These are phyloP conservation scores for Synergus laeviventris DNA, from an alignment of 2,888 invertebrate genomes.

Conservation along the genomic window DNA sequence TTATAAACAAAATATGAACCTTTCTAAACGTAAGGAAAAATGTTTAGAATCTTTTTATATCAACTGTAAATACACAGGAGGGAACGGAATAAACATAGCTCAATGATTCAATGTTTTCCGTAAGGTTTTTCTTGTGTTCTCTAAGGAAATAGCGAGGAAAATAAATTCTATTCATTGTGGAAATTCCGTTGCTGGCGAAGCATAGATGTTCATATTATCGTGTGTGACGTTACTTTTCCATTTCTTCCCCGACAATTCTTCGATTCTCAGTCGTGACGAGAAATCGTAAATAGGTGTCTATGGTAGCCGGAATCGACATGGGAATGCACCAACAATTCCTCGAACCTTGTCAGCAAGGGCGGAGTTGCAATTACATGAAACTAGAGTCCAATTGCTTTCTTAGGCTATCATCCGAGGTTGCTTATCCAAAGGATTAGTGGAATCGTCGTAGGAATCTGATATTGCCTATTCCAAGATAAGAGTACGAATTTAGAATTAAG, in stretches of 20 bases:
- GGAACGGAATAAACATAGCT: conserved; percentile 2
- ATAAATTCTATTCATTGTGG: not conserved
- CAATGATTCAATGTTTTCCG: not conserved
- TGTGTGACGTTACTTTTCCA: conserved; percentile 33
- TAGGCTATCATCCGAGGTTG: not conserved
- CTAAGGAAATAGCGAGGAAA: not conserved
- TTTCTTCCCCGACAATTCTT: conserved; percentile 43
- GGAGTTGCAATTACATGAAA: conserved; percentile 50
- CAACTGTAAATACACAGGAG: not conserved
- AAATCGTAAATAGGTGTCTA: conserved; percentile 60
- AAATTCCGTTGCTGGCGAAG: not conserved
- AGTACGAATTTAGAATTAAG: not conserved
- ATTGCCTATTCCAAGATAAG: not conserved
- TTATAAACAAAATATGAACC: too few species aligned
- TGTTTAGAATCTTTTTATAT: not conserved
- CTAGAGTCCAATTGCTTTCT: not conserved
- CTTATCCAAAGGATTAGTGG: not conserved
- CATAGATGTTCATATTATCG: conserved; percentile 6
- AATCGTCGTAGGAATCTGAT: not conserved
- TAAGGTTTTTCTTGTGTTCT: conserved; percentile 3
- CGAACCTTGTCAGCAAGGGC: conserved; percentile 59
- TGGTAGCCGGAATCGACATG: conserved; percentile 53
- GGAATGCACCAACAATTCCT: conserved; percentile 52
- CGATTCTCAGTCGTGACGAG: conserved; percentile 56
- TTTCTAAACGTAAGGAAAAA: not conserved